These are phyloP conservation scores for Anser brachyrhynchus DNA, from an alignment of 2,113 vertebrate species.

Conservation along the genomic window DNA sequence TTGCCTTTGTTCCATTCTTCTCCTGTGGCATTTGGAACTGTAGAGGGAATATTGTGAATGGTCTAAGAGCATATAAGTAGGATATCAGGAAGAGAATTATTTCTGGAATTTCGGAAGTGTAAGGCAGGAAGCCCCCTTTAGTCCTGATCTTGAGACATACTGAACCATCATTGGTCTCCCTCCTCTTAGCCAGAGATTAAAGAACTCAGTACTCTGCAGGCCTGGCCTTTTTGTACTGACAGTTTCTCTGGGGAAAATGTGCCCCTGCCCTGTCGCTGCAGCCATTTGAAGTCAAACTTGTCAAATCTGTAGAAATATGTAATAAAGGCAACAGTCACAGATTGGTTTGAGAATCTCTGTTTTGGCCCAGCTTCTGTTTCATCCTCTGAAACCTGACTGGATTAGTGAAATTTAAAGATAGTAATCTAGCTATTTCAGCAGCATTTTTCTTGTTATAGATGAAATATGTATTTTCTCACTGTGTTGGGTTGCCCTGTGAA, in stretches of 20 bases:
- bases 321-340: not conserved
- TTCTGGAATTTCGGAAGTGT: slow-evolving; percentile 42
- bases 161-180: not conserved
- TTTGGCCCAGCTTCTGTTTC: not conserved
- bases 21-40: slow-evolving; percentile 40
- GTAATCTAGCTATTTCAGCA: not conserved
- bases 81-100: slow-evolving; percentile 49
- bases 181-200: not conserved
- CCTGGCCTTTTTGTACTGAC: not conserved
- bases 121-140: not conserved
- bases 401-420: not conserved
- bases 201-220: not conserved
- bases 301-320: not conserved
- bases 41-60: slow-evolving; percentile 43
- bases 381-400: not conserved
- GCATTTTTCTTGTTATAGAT: not conserved
- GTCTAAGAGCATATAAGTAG: slow-evolving; percentile 42
- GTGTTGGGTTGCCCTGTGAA: not conserved
- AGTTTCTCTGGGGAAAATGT: not conserved
- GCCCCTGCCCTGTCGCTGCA: not conserved
- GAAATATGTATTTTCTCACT: not conserved
- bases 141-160: not conserved
- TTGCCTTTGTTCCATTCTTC: slow-evolving; percentile 66
- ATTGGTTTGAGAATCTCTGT: not conserved
- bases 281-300: not conserved